Percentiles rank a stretch among this genome's conserved stretches.
Evolutionary conservation across 2,888 invertebrate genomes (phyloP).

Genomic region (Phrixothrix hirtus): DNA sequence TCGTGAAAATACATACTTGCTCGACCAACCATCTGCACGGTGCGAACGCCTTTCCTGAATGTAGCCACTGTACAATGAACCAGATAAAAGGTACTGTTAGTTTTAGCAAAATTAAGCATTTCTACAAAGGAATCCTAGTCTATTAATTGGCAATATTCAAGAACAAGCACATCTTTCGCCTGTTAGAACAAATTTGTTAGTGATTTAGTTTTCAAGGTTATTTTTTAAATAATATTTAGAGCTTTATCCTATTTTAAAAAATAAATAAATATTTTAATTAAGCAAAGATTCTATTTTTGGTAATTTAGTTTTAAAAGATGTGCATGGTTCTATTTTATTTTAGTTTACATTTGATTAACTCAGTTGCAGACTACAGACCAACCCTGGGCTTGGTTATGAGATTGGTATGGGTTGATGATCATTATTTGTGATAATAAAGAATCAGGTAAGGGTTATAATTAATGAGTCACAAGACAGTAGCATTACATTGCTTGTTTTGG

Average conservation of each 20-base stretch:
- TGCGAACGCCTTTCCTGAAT: constrained; percentile 99
- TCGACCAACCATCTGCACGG: constrained; percentile 97
- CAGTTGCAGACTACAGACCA: constrained; percentile 26
- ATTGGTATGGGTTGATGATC: constrained; percentile 13
- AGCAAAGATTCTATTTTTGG: no score
- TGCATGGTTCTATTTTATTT: constrained; percentile 6
- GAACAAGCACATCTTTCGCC: constrained; percentile 15
- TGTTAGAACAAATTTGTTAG: not conserved
- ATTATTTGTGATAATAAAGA: no score
- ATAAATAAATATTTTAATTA: no score
- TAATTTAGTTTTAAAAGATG: constrained; percentile 11
- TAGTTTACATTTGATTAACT: no score
- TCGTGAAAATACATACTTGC: constrained; percentile 84
- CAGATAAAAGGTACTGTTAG: constrained; percentile 60
- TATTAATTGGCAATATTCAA: constrained; percentile 20
- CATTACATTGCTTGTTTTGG: not conserved
- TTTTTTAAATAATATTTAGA: no score
- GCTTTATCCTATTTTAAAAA: no score
- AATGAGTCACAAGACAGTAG: not conserved
- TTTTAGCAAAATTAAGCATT: constrained; percentile 45
- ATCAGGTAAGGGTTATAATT: no score
- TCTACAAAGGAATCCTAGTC: constrained; percentile 38
- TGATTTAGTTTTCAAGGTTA: no score
- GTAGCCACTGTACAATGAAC: constrained; percentile 82
- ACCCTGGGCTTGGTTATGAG: constrained; percentile 31